Evolutionary conservation across 2,888 invertebrate genomes (phyloP).

Genomic region (Nemoura dubitans): DNA sequence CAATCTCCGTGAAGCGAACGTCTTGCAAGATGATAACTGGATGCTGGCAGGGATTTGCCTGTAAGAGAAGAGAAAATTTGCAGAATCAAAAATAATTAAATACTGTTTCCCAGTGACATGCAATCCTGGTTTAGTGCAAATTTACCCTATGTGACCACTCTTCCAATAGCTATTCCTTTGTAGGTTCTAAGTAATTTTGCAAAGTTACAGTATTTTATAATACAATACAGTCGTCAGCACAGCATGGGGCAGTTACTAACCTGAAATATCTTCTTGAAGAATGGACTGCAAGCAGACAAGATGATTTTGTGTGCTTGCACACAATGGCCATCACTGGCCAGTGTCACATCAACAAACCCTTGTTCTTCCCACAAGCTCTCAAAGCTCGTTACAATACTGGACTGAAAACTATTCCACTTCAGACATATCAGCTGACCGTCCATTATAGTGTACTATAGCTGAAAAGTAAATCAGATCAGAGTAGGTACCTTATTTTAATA

Average conservation of each 20-base stretch:
- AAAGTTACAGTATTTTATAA: too few relatives aligned
- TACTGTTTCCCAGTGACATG: too few relatives aligned
- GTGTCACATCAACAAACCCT: constrained; percentile 72
- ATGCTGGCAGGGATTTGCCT: constrained; percentile 78
- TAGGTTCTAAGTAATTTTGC: too few relatives aligned
- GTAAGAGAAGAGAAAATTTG: constrained; percentile 56
- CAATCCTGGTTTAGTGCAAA: too few relatives aligned
- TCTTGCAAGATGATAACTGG: constrained; percentile 56
- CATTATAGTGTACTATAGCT: constrained; percentile 43
- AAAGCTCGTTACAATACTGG: constrained; percentile 71
- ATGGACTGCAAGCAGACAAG: constrained; percentile 73
- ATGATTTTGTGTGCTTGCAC: constrained; percentile 75
- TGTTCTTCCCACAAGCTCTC: constrained; percentile 72
- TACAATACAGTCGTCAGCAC: too few relatives aligned
- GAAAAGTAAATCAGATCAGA: constrained; percentile 36
- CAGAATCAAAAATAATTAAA: too few relatives aligned
- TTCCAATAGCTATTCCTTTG: too few relatives aligned
- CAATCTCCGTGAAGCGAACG: constrained; percentile 54
- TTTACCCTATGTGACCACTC: too few relatives aligned
- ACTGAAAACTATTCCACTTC: constrained; percentile 75
- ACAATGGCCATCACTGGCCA: constrained; percentile 72
- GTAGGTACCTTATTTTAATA: neutral
- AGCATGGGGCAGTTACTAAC: too few relatives aligned
- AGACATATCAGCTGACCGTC: constrained; percentile 69
- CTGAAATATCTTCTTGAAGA: constrained; percentile 72